Percentiles rank a stretch among this genome's conserved stretches.
Conservation (phyloP, 2,113 vertebrate species). For the Amblyopsis rosae region DNA sequence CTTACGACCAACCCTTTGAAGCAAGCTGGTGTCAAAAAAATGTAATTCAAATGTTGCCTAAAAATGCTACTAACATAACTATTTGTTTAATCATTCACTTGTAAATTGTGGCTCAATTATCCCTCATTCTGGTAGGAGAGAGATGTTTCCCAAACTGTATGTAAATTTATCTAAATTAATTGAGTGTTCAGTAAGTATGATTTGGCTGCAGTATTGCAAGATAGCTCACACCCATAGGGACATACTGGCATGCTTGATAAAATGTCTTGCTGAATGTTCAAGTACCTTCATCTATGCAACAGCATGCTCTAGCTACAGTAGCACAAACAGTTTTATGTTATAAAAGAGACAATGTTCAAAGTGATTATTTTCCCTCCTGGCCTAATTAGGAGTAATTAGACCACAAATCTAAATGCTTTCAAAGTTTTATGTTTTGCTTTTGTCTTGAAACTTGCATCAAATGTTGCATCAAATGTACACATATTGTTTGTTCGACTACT, state of each 20-base stretch:
- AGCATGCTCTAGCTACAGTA: conserved; percentile 17
- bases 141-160: conserved; percentile 62
- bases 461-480: too few species aligned
- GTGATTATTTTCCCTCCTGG: conserved; percentile 49
- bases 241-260: conserved; percentile 60
- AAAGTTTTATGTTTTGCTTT: conserved; percentile 38
- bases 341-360: conserved; percentile 64
- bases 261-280: conserved; percentile 58
- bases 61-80: too few species aligned
- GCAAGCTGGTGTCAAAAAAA: too few species aligned
- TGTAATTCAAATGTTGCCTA: too few species aligned
- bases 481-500: too few species aligned
- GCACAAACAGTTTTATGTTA: conserved; percentile 35
- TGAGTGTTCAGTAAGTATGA: conserved; percentile 56
- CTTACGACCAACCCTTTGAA: too few species aligned
- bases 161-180: conserved; percentile 67
- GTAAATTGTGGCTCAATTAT: conserved; percentile 39
- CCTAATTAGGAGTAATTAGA: conserved; percentile 65
- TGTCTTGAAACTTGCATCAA: conserved; percentile 16
- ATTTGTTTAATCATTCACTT: conserved; percentile 54
- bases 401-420: conserved; percentile 45
- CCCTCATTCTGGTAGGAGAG: conserved; percentile 38
- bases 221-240: conserved; percentile 58
- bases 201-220: conserved; percentile 50
- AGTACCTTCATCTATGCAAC: conserved; percentile 64